These are phyloP conservation scores for Tetramorium bicarinatum DNA, from an alignment of 2,888 invertebrate genomes.

Conservation along the genomic window DNA sequence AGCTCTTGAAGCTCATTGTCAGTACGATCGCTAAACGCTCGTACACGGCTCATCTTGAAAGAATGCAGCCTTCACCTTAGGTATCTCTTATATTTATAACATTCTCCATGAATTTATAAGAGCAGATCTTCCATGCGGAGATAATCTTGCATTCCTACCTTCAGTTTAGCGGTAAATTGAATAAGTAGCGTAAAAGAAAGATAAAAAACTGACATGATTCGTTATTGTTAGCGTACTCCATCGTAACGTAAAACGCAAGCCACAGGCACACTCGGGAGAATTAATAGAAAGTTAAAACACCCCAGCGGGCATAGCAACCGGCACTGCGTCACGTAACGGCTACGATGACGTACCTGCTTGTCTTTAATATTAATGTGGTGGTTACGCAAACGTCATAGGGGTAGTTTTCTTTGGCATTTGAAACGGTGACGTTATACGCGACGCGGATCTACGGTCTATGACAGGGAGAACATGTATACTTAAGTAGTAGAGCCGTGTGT, in stretches of 20 bases:
- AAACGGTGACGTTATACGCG: constrained; percentile 41
- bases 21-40: background rate
- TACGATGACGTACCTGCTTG: constrained; percentile 25
- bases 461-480: constrained; percentile 18
- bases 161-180: background rate
- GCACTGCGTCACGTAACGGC: constrained; percentile 33
- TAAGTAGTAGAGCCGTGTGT: constrained; percentile 10
- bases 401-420: constrained; percentile 54
- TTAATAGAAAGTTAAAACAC: constrained; percentile 50
- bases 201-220: background rate
- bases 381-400: constrained; percentile 46
- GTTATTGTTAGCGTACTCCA: background rate
- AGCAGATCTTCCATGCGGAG: background rate
- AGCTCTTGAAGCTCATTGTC: background rate
- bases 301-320: constrained; percentile 26
- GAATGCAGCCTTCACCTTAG: background rate
- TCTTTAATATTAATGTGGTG: constrained; percentile 46
- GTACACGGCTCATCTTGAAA: background rate
- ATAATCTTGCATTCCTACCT: background rate
- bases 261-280: background rate
- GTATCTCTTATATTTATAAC: background rate
- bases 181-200: background rate
- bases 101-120: background rate
- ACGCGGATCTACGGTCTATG: constrained; percentile 1
- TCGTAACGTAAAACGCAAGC: background rate